These are phyloP conservation scores for Agelas oroides DNA, from an alignment of 37 sponge, comb jelly and placozoan species.

Conservation along the genomic window DNA sequence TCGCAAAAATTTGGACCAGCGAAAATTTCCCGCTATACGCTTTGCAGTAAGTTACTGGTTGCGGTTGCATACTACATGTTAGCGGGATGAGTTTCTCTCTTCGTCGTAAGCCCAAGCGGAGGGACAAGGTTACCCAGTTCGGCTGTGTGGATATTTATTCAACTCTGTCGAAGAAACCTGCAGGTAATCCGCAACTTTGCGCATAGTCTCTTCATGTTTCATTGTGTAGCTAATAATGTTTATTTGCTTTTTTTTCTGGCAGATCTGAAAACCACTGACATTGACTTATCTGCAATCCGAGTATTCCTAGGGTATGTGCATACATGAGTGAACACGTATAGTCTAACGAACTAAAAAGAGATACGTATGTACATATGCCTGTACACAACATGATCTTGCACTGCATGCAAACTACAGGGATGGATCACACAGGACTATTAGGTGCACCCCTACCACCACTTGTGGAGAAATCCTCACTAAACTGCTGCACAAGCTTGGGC, in stretches of 20 bases:
- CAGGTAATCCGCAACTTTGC: background rate
- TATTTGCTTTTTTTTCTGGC: no score
- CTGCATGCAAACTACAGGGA: no score
- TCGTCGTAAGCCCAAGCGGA: background rate
- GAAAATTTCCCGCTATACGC: no score
- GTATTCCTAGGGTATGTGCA: conserved; percentile 23
- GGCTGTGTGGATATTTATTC: background rate
- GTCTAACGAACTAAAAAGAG: no score
- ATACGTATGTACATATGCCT: no score
- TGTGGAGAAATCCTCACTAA: conserved; percentile 11
- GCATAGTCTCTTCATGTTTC: no score
- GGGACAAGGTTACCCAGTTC: background rate
- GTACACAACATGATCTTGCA: no score
- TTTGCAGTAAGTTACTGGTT: no score
- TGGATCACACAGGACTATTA: conserved; percentile 28
- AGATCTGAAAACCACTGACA: conserved; percentile 26
- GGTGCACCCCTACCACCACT: conserved; percentile 3
- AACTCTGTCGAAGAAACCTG: conserved; percentile 8
- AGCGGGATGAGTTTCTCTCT: background rate
- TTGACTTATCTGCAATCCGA: conserved; percentile 19
- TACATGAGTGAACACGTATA: no score
- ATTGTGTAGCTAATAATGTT: no score
- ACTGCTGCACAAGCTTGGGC: conserved; percentile 1
- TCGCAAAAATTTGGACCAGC: no score
- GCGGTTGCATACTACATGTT: no score